These are phyloP conservation scores for Protomyctophum bolini DNA, from an alignment of 2,113 vertebrate genomes.

Conservation along the genomic window DNA sequence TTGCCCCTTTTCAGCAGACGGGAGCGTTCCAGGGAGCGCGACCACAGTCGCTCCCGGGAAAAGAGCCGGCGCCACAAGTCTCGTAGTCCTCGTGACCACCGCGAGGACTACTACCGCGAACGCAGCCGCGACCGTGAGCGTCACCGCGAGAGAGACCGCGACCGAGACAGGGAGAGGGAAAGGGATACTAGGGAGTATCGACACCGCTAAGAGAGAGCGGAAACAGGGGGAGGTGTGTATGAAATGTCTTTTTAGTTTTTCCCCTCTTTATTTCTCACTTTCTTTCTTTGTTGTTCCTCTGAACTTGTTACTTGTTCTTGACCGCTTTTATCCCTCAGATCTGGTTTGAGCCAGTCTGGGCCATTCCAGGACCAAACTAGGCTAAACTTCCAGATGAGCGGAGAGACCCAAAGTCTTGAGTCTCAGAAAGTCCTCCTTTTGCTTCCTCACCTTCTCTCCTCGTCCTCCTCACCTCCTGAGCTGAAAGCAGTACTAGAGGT, in stretches of 20 bases:
- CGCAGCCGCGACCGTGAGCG: constrained; percentile 95
- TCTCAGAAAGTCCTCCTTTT: constrained; percentile 14
- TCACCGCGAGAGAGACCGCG: constrained; percentile 95
- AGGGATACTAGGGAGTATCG: constrained; percentile 95
- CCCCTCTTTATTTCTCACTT: not conserved
- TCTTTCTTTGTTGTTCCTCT: not conserved
- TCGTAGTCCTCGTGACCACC: constrained; percentile 90
- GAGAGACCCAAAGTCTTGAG: not conserved
- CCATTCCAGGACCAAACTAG: not conserved
- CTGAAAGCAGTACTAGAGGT: too few species aligned
- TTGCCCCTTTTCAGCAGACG: constrained; percentile 83
- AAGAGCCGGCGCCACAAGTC: constrained; percentile 97
- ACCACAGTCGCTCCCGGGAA: constrained; percentile 97
- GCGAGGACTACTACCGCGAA: constrained; percentile 97
- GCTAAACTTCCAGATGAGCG: not conserved
- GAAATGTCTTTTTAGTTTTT: not conserved
- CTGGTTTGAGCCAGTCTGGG: not conserved
- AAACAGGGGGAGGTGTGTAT: constrained; percentile 82
- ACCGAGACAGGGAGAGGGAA: constrained; percentile 92
- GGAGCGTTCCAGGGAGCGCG: constrained; percentile 96
- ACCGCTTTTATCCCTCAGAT: not conserved
- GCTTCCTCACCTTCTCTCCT: constrained; percentile 25
- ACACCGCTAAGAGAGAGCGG: constrained; percentile 86
- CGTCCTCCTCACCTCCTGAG: not conserved
- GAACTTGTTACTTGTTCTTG: constrained; percentile 4